phyloP scores from a whole-genome alignment of 1,140 invertebrate species.

The Trichonephila clavipes region DNA sequence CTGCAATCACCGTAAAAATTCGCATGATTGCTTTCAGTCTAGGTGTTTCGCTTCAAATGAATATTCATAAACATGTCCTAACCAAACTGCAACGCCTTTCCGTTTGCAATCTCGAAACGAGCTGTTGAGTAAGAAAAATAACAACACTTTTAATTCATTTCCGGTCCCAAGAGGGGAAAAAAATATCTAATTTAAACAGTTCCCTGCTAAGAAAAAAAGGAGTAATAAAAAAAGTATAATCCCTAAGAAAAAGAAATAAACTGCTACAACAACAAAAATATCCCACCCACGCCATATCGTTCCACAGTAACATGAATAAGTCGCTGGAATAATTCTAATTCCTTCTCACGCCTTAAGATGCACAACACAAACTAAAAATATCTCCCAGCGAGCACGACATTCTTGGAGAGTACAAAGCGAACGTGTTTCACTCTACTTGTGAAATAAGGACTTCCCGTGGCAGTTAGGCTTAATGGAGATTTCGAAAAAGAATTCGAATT shows the following conservation, averaged over 20 bases:
- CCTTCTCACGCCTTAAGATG: conserved; percentile 46
- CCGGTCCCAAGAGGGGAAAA: neutral
- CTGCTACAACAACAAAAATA: neutral
- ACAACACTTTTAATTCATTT: conserved; percentile 7
- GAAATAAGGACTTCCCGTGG: neutral
- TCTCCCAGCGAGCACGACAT: neutral
- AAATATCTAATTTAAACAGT: neutral
- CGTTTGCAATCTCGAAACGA: neutral
- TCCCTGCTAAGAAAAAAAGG: neutral
- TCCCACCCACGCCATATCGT: conserved; percentile 56
- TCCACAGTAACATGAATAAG: conserved; percentile 3
- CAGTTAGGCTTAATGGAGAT: neutral
- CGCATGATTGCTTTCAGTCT: no score
- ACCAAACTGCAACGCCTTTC: neutral
- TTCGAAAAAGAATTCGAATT: neutral
- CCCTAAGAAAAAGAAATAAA: neutral
- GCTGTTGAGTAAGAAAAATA: conserved; percentile 4
- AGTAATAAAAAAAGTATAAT: neutral
- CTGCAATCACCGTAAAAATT: no score
- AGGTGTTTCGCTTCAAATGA: no score
- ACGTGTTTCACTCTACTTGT: neutral
- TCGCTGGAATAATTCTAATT: conserved; percentile 53
- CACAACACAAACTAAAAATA: conserved; percentile 32
- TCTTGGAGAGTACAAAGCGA: neutral
- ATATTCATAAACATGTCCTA: neutral